Evolutionary conservation across 92 coral and sea anemone species (phyloP).

Genomic region (Ricordea florida): DNA sequence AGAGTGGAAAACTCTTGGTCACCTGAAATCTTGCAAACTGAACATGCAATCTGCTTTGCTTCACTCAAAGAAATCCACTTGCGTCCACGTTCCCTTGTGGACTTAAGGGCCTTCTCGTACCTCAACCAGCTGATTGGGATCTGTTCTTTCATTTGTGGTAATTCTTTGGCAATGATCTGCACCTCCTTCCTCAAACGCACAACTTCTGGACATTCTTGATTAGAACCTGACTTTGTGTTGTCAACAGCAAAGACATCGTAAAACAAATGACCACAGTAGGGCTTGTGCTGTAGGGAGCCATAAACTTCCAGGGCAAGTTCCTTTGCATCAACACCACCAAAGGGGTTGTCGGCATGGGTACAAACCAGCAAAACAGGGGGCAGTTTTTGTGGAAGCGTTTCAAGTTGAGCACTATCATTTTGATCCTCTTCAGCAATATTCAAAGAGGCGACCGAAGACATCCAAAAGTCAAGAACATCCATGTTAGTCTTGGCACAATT

Average conservation of each 20-base stretch:
- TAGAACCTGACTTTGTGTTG: not conserved
- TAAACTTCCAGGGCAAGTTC: no score
- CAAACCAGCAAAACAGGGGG: no score
- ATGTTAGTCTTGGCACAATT: constrained; percentile 9
- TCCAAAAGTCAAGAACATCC: constrained; percentile 68
- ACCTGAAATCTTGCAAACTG: constrained; percentile 6
- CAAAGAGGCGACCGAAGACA: constrained; percentile 49
- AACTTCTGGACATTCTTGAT: constrained; percentile 35
- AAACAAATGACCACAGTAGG: not conserved
- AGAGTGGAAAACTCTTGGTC: constrained; percentile 24
- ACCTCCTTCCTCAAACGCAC: constrained; percentile 29
- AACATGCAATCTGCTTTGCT: constrained; percentile 35
- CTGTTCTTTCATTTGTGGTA: constrained; percentile 7
- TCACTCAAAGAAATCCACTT: no score
- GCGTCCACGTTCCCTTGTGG: constrained; percentile 1
- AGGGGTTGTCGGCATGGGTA: no score
- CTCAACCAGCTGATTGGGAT: constrained; percentile 55
- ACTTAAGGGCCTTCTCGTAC: constrained; percentile 50
- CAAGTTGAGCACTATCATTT: no score
- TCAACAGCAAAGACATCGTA: not conserved
- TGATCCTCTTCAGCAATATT: not conserved
- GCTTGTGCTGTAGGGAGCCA: no score
- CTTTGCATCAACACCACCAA: no score
- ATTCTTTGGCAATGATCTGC: constrained; percentile 15
- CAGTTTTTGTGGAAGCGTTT: no score